Percentiles rank a stretch among this genome's conserved stretches.
phyloP scores from a whole-genome alignment of 2,797 vertebrate genomes.

The Argya squamiceps region DNA sequence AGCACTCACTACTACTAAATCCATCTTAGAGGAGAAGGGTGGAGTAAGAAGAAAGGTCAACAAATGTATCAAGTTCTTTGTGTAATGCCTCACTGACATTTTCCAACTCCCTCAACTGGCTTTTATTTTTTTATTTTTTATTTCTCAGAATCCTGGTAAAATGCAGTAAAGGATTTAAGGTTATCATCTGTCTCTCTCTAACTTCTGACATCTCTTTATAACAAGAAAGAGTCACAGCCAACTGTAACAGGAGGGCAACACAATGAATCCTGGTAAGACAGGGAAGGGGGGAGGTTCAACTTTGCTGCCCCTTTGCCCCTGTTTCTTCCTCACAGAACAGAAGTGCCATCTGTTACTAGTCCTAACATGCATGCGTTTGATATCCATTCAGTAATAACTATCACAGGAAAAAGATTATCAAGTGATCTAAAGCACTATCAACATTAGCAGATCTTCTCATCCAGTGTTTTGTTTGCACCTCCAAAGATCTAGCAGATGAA shows the following conservation, averaged over 20 bases:
- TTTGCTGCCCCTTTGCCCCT: slow-evolving; percentile 55
- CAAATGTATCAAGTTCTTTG: slow-evolving; percentile 61
- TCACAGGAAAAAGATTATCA: slow-evolving; percentile 66
- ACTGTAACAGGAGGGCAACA: slow-evolving; percentile 67
- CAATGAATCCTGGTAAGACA: slow-evolving; percentile 56
- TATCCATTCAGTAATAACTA: slow-evolving; percentile 69
- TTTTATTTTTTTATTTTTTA: slow-evolving; percentile 50
- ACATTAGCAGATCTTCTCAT: slow-evolving; percentile 2
- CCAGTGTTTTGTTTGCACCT: slow-evolving; percentile 22
- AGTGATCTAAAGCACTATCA: slow-evolving; percentile 33
- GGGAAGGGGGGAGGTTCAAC: slow-evolving; percentile 62
- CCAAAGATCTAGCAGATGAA: slow-evolving; percentile 35
- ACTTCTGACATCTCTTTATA: slow-evolving; percentile 69
- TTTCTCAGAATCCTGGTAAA: slow-evolving; percentile 53
- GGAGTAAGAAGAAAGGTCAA: slow-evolving; percentile 65
- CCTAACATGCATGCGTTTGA: slow-evolving; percentile 52
- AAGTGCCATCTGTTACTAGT: slow-evolving; percentile 76
- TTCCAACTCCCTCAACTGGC: slow-evolving; percentile 40
- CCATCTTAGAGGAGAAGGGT: slow-evolving; percentile 45
- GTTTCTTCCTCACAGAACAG: slow-evolving; percentile 63
- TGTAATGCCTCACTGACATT: slow-evolving; percentile 55
- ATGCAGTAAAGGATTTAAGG: slow-evolving; percentile 67
- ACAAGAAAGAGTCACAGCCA: slow-evolving; percentile 63
- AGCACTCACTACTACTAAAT: slow-evolving; percentile 58
- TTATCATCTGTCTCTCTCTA: slow-evolving; percentile 57